Base-by-base conservation (phyloP, 2,888 invertebrate species). In the Trissolcus japonicus region DNA sequence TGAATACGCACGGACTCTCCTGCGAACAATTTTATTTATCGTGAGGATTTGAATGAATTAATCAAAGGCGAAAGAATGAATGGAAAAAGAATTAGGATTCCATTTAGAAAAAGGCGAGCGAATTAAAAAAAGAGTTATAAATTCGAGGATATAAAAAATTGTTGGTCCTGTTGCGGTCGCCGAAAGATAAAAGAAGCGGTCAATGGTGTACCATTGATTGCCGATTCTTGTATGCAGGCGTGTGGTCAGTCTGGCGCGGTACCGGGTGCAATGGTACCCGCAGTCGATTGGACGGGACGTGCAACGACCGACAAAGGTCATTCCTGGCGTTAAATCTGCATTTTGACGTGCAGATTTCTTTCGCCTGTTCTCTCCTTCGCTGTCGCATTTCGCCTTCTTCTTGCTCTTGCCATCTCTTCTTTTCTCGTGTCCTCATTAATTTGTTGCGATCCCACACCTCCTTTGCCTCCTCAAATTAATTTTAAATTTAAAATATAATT, bases 251-350 rank as follows among this genome's bases (percentile, higher is more conserved):
- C 76, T 65, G 77, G 76, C 62, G 75, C 77, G 76, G 79, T 81
- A 80, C 76, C 74, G 80, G 78, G 80, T 80, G 78, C 79, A 79
- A 75, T 73, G 67, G 72, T 80, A 80, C 76, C 69, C 67, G 71
- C 66, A 53, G 65, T 29, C 74, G 78, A 78, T 78, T 75, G 77
- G 79, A 77, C 75, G 78, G 81, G 79, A 84, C 85, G 86, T 85
- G 85, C 87, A 85, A 86, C 82, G 85, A 85, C 86, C 85, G 85
- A 84, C 82, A 87, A 86, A 86, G 84, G 86, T 84, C 86, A 85
- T 78, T 82, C 82, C 79, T 80, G 71, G 78, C 82, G 81, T 84
- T 83, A 83, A 83, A 85, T 85, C 81, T 82, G 82, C 84, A 83
- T 83, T 83, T 83, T 79, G 79, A 81, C 63, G 72, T 60, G 59